Evolutionary conservation across 2,113 vertebrate genomes (phyloP).

Genomic region (Struthidea cinerea): DNA sequence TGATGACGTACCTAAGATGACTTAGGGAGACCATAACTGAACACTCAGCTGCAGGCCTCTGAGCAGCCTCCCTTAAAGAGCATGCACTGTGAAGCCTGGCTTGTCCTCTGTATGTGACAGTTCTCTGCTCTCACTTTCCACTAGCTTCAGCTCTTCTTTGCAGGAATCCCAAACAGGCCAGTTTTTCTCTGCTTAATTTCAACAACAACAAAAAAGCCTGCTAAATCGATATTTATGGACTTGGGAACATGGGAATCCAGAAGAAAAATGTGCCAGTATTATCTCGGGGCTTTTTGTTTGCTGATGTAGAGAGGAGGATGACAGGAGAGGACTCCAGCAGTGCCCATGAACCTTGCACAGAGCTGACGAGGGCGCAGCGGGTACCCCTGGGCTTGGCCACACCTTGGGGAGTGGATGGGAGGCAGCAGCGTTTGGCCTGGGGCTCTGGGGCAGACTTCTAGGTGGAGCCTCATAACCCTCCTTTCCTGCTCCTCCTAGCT

Average conservation of each 20-base stretch:
- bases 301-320: not conserved
- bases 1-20: not conserved
- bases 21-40: rapidly evolving
- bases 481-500: not conserved
- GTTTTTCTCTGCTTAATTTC: not conserved
- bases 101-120: not conserved
- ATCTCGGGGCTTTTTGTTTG: not conserved
- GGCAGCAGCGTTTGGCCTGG: not conserved
- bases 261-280: not conserved
- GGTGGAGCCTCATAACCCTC: not conserved
- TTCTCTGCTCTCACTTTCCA: not conserved
- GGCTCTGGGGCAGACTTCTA: constrained; percentile 20
- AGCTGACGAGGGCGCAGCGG: not conserved
- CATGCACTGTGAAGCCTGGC: not conserved
- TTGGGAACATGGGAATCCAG: not conserved
- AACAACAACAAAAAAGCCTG: not conserved
- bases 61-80: not conserved
- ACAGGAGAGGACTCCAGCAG: not conserved
- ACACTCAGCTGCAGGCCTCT: not conserved
- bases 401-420: constrained; percentile 8
- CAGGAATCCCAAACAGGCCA: not conserved
- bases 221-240: not conserved
- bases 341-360: not conserved
- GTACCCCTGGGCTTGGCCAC: not conserved
- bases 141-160: not conserved